Evolutionary conservation across 2,113 vertebrate genomes (phyloP), one percentile per base, ranked within the genome.

Genomic region (Phalacrocorax carbo): DNA sequence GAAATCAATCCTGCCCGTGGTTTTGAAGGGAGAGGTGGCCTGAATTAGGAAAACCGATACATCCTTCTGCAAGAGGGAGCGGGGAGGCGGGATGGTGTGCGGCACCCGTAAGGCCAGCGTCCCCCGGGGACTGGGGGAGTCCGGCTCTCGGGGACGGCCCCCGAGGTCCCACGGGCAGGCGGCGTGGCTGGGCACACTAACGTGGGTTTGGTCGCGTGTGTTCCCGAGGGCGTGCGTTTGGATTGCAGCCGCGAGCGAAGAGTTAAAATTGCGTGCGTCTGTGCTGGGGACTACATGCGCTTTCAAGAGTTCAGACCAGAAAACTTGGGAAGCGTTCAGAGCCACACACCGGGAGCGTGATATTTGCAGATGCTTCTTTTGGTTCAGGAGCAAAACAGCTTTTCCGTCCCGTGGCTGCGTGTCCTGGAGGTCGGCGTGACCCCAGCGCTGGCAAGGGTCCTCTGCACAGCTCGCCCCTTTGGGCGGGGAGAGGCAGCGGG

Each of bases 151-250:
- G n/a, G 40, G 30, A 5, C 54, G 6, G 58, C 14, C 46, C 38
- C 36, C 1, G 5, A 48, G 11, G 17, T 12, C 4, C 62, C 40
- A 1, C 1, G 1, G 62, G n/a, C 48, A 27, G 7, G 3, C 3
- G 11, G 12, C 13, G 62, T 2, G 42, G 20, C 44, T 10, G 2
- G 55, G 72, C 61, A 15, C 34, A 0, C 15, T 4, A 4, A 2
- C 13, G 1, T 3, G 2, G 27, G 10, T 11, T 8, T 26, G 15
- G 7, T 10, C 26, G 0, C 21, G 13, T 12, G n/a, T 7, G 4
- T 9, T 42, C 23, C 7, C n/a, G 21, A 7, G 2, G 1, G 3
- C 2, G 4, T 5, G 46, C 9, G 0, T n/a, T 30, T 34, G 69
- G 34, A 8, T 36, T 34, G 30, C 13, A 1, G n/a, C 34, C 11